Evolutionary conservation across 2,113 vertebrate genomes (phyloP).

Genomic region (Recurvirostra avosetta): DNA sequence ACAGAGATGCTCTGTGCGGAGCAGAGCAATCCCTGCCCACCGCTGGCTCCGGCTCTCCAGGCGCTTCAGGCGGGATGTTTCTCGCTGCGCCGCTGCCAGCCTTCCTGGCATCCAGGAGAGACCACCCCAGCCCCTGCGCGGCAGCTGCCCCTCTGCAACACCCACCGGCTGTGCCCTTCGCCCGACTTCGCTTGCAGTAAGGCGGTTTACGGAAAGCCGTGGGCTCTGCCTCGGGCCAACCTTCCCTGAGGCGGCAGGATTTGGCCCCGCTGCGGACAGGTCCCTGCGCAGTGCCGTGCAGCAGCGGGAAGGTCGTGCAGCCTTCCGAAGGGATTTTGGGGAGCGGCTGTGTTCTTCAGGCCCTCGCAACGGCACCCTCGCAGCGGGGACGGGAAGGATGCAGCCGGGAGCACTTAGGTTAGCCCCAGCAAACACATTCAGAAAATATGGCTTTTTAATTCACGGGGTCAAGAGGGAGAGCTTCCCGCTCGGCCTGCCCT

Average conservation of each 20-base stretch:
- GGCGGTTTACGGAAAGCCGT: not conserved
- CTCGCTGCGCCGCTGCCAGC: not conserved
- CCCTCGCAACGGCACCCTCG: not conserved
- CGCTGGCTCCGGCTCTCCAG: not conserved
- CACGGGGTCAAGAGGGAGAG: not conserved
- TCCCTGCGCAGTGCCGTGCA: not conserved
- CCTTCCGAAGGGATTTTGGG: accelerated
- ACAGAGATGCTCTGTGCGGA: not conserved
- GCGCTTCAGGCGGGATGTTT: not conserved
- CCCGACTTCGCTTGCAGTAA: not conserved
- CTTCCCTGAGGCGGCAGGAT: not conserved
- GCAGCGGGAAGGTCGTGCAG: not conserved
- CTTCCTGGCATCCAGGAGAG: not conserved
- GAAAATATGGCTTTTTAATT: conserved; percentile 60
- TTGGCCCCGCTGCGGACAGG: accelerated
- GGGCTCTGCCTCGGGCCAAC: not conserved
- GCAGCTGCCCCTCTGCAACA: no score
- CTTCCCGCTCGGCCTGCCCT: not conserved
- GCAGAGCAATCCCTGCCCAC: not conserved
- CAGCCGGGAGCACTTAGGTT: accelerated
- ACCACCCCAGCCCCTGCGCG: accelerated
- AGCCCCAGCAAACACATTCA: conserved; percentile 15
- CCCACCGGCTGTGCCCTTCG: not conserved
- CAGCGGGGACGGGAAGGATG: not conserved
- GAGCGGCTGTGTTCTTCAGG: accelerated